Conservation (phyloP, 2,888 invertebrate genomes). For the Machimus atricapillus region DNA sequence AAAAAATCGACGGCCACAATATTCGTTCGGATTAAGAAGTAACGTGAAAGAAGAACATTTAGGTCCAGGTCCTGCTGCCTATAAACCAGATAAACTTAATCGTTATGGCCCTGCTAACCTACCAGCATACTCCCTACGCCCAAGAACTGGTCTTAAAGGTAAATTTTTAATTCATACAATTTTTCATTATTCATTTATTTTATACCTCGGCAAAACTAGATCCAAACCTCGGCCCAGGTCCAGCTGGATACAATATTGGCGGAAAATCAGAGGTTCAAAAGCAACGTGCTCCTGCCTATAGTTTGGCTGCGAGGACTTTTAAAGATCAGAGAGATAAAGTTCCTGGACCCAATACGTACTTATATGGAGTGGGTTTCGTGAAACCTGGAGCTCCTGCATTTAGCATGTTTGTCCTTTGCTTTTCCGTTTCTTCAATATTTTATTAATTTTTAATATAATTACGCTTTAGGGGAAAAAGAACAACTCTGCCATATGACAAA, state of each 20-base stretch:
- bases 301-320: constrained; percentile 62
- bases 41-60: constrained; percentile 43
- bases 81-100: constrained; percentile 54
- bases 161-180: constrained; percentile 26
- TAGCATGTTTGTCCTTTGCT: constrained; percentile 55
- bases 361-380: constrained; percentile 50
- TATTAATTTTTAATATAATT: not conserved
- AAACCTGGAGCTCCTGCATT: constrained; percentile 54
- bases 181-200: not conserved
- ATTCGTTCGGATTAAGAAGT: constrained; percentile 55
- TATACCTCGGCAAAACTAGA: not conserved
- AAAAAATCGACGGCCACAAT: constrained; percentile 63
- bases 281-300: constrained; percentile 63
- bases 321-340: constrained; percentile 49
- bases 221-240: constrained; percentile 54
- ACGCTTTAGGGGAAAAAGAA: constrained; percentile 50
- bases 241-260: constrained; percentile 55
- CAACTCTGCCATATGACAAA: not conserved
- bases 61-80: constrained; percentile 59
- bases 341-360: constrained; percentile 58
- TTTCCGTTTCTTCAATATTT: not conserved
- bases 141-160: constrained; percentile 54
- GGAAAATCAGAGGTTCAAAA: constrained; percentile 53
- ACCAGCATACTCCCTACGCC: constrained; percentile 65
- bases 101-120: constrained; percentile 51